These are phyloP conservation scores for Henricia sp. DNA, from an alignment of 53 echinoderm and acorn worm species.

Conservation along the genomic window DNA sequence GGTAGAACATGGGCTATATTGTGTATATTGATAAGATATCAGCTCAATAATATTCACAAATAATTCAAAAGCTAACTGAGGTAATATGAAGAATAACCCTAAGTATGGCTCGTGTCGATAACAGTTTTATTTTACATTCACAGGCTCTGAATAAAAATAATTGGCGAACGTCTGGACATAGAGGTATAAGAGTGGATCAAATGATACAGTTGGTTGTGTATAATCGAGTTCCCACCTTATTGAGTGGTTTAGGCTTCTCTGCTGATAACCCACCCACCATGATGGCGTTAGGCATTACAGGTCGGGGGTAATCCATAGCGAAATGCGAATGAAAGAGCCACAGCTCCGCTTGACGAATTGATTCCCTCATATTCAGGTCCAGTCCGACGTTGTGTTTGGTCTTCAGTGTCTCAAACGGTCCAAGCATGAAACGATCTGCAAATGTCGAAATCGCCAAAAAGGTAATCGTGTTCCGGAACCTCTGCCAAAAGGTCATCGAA, in stretches of 20 bases:
- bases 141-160: too few relatives aligned
- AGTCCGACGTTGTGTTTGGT: conserved; percentile 14
- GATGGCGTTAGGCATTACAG: conserved; percentile 28
- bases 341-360: conserved; percentile 28
- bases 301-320: conserved; percentile 29
- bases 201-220: too few relatives aligned
- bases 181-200: too few relatives aligned
- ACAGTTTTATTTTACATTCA: too few relatives aligned
- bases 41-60: too few relatives aligned
- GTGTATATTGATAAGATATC: too few relatives aligned
- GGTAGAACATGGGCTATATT: too few relatives aligned
- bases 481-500: conserved; percentile 51
- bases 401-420: conserved; percentile 33
- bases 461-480: conserved; percentile 26
- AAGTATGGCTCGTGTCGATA: too few relatives aligned
- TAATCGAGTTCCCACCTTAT: conserved; percentile 17
- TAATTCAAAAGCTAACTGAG: too few relatives aligned
- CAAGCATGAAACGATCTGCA: conserved; percentile 31
- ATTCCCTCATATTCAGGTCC: conserved; percentile 32
- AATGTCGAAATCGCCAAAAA: background rate
- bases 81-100: too few relatives aligned
- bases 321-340: conserved; percentile 41
- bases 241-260: conserved; percentile 29
- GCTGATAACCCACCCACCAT: conserved; percentile 48
- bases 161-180: too few relatives aligned